Evolutionary conservation across 2,797 vertebrate genomes (phyloP).

Genomic region (Chromobotia macracanthus): DNA sequence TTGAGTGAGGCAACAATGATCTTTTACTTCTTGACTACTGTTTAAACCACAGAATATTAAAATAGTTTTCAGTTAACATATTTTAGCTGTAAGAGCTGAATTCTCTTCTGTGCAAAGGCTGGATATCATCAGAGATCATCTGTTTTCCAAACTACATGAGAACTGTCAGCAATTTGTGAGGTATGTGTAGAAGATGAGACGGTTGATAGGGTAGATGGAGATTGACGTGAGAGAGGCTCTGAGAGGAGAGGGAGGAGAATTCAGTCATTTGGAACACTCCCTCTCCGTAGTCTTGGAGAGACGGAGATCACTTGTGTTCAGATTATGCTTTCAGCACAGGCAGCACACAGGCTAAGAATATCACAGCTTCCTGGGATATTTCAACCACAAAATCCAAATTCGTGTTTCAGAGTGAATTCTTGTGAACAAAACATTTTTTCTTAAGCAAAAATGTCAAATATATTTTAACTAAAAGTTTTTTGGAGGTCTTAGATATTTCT

Average conservation of each 20-base stretch:
- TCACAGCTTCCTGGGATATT: constrained; percentile 2
- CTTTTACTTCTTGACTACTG: constrained; percentile 22
- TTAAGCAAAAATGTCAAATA: neutral
- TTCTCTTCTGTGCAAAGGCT: constrained; percentile 23
- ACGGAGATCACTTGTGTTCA: constrained; percentile 50
- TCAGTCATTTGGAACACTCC: constrained; percentile 68
- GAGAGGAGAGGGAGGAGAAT: constrained; percentile 67
- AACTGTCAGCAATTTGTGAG: constrained; percentile 58
- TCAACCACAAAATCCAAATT: neutral
- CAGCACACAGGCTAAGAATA: constrained; percentile 38
- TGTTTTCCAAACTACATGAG: constrained; percentile 42
- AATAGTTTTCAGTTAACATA: constrained; percentile 14
- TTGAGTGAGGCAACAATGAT: neutral
- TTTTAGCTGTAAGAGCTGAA: neutral
- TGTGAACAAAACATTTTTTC: neutral
- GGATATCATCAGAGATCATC: constrained; percentile 8
- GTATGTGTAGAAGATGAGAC: constrained; percentile 66
- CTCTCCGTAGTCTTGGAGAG: constrained; percentile 62
- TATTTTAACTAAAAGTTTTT: neutral
- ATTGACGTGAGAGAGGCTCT: constrained; percentile 61
- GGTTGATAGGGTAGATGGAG: constrained; percentile 53
- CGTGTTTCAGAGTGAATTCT: neutral
- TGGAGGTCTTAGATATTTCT: constrained; percentile 8
- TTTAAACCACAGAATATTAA: constrained; percentile 35
- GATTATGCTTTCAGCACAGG: constrained; percentile 47